Evolutionary conservation across 2,888 invertebrate species (phyloP), one percentile per base, ranked within the genome.

Genomic region (Lepidochrysops patricia): DNA sequence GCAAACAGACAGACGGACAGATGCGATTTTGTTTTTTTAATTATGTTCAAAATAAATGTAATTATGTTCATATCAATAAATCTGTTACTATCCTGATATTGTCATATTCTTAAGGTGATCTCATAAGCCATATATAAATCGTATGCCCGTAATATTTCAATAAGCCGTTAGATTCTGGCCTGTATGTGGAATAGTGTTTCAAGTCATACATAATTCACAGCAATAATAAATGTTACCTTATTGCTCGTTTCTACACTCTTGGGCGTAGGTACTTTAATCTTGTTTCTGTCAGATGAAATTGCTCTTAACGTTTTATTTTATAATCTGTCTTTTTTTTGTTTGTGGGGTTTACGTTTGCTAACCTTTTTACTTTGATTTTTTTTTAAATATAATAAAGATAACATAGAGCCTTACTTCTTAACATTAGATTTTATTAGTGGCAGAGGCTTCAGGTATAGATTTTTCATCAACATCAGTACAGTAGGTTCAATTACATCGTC

Each of bases 191-290:
- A 29, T 15, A 15, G 29, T 54, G 19, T 54, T 29, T 12, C 15
- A 26, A 32, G 54, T 7, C 32, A 27, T 19, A 54, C 32, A 52
- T 27, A 52, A 29, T 54, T 29, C 32, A 54, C 29, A 7, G 12
- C 32, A 19, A 54, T 32, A 54, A 54, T 29, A 54, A 54, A 29
- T 54, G 54, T 29, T 52, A 29, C 29, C n/a, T 29, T 52, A 52
- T 29, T 29, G 52, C 27, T 13, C 15, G 27, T 15, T 29, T 27
- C 15, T 27, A 29, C 9, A 52, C 7, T 23, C 43, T 43, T 19
- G 43, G 43, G 19, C 43, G 43, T 9, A 19, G 15, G 19, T 27
- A 52, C 52, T 52, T 15, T 52, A 52, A 26, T 50, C 13, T 52
- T 26, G 52, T 26, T 27, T 29, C 29, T 27, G 52, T 13, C 29